phyloP scores from a whole-genome alignment of 2,888 invertebrate species.

The Lithophane semibrunnea region DNA sequence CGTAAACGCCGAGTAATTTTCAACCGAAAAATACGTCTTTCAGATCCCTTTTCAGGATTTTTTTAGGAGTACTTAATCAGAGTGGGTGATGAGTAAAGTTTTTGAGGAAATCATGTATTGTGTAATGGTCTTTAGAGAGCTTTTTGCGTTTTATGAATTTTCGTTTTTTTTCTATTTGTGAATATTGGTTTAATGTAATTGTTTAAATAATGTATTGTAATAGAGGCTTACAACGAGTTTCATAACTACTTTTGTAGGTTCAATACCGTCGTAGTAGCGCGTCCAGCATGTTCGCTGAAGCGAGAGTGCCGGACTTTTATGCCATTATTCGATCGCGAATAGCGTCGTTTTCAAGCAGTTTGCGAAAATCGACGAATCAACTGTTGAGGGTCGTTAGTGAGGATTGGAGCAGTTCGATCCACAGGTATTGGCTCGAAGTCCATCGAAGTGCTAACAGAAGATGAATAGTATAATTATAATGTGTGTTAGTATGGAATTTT shows the following conservation, averaged over 20 bases:
- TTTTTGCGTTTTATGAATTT: background rate
- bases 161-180: background rate
- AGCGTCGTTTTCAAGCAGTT: too few species aligned
- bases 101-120: slow-evolving; percentile 18
- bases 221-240: background rate
- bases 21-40: slow-evolving; percentile 46
- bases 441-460: too few species aligned
- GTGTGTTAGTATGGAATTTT: too few species aligned
- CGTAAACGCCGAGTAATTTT: slow-evolving; percentile 56
- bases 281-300: too few species aligned
- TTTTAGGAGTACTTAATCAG: slow-evolving; percentile 59
- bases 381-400: too few species aligned
- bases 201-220: background rate
- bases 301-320: too few species aligned
- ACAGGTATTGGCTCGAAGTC: too few species aligned
- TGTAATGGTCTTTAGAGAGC: background rate
- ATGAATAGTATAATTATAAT: too few species aligned
- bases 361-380: too few species aligned
- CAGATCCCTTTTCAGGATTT: slow-evolving; percentile 26
- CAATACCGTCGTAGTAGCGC: too few species aligned
- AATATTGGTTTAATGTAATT: background rate
- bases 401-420: too few species aligned
- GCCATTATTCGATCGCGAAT: too few species aligned
- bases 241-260: background rate
- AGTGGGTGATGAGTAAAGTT: slow-evolving; percentile 53